Percentiles rank a stretch among this genome's conserved stretches.
Evolutionary conservation across 1,140 invertebrate species (phyloP).

Genomic region (Pogonognathellus flavescens): DNA sequence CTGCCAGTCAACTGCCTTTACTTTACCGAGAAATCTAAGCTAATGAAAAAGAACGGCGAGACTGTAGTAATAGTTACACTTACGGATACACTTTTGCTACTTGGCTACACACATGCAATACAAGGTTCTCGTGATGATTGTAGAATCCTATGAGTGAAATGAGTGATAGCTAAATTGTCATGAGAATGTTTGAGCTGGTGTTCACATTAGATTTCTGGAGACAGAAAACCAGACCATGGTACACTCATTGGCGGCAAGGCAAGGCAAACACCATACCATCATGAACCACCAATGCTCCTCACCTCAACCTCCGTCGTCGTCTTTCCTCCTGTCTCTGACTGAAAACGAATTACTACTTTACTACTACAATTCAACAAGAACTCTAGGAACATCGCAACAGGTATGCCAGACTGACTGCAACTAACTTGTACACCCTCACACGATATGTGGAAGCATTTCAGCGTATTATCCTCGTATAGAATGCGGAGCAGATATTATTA

Average conservation of each 20-base stretch:
- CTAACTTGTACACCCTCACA: too few species aligned
- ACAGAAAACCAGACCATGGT: neutral
- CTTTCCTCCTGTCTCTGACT: too few species aligned
- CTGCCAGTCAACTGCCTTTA: too few species aligned
- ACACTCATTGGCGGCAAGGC: neutral
- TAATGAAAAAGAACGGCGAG: constrained; percentile 6
- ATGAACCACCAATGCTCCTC: neutral
- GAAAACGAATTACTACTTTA: too few species aligned
- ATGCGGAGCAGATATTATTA: too few species aligned
- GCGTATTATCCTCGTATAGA: too few species aligned
- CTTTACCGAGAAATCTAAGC: too few species aligned
- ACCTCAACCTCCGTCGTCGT: too few species aligned
- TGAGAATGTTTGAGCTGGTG: neutral
- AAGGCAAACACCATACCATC: neutral
- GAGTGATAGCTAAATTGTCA: constrained; percentile 38
- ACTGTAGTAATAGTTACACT: neutral
- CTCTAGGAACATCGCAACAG: too few species aligned
- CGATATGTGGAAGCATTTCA: too few species aligned
- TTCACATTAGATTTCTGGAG: constrained; percentile 31
- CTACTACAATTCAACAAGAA: too few species aligned
- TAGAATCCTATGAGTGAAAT: constrained; percentile 21
- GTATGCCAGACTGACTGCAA: too few species aligned
- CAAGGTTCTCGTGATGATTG: neutral
- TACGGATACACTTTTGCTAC: neutral
- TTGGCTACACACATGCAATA: neutral